Evolutionary conservation across 2,113 vertebrate genomes (phyloP).

Genomic region (Pomatostomus ruficeps): DNA sequence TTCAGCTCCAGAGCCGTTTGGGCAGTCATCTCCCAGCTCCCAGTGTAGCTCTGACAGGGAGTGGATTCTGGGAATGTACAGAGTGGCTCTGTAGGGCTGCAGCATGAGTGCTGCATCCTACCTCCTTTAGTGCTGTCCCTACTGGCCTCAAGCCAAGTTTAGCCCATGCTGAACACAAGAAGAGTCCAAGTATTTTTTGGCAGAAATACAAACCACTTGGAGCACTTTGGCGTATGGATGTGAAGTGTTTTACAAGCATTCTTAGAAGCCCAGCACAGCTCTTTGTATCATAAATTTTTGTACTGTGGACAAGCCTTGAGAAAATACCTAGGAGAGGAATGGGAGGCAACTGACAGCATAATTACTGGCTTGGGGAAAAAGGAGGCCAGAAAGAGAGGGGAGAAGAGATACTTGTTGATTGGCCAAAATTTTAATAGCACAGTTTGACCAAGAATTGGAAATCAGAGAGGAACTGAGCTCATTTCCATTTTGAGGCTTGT

Average conservation of each 20-base stretch:
- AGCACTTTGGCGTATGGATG: constrained; percentile 56
- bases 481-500: background rate
- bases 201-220: constrained; percentile 55
- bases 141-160: constrained; percentile 32
- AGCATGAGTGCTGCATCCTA: background rate
- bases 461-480: background rate
- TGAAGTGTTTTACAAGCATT: constrained; percentile 65
- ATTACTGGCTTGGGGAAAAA: background rate
- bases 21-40: background rate
- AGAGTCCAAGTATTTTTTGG: constrained; percentile 59
- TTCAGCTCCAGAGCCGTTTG: background rate
- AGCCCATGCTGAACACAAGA: constrained; percentile 32
- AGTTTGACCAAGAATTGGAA: background rate
- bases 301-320: constrained; percentile 1
- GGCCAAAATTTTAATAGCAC: background rate
- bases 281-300: constrained; percentile 43
- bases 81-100: background rate
- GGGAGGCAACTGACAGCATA: background rate
- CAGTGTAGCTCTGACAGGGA: background rate
- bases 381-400: background rate
- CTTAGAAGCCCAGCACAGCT: constrained; percentile 20
- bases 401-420: background rate
- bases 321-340: constrained; percentile 11
- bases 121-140: constrained; percentile 13
- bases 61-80: background rate